These are phyloP conservation scores for Hybognathus amarus DNA, from an alignment of 2,797 vertebrate species.

Conservation along the genomic window DNA sequence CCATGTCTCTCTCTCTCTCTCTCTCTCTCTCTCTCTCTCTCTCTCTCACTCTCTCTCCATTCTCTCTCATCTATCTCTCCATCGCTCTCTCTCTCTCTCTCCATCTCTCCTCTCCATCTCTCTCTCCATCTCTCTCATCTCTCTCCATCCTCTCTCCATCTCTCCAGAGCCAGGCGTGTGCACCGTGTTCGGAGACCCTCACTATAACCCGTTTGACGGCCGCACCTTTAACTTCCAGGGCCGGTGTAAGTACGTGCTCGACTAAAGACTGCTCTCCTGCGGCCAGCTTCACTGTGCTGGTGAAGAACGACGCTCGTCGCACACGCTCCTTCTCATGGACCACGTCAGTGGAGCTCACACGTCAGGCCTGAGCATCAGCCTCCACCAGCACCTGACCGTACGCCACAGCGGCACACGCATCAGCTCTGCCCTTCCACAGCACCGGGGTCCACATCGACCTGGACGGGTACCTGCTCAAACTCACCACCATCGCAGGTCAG, in stretches of 20 bases:
- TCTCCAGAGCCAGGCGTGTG: constrained; percentile 92
- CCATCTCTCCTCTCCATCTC: too few species aligned
- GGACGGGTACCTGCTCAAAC: constrained; percentile 95
- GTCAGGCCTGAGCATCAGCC: constrained; percentile 82
- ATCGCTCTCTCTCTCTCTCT: too few species aligned
- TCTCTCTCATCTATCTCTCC: too few species aligned
- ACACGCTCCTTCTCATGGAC: constrained; percentile 98
- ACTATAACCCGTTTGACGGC: constrained; percentile 99
- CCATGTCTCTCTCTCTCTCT: too few species aligned
- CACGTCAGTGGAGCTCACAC: constrained; percentile 92
- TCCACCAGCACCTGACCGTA: constrained; percentile 95
- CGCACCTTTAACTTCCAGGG: constrained; percentile 99
- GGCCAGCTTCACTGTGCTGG: constrained; percentile 91
- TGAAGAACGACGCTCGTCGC: constrained; percentile 93
- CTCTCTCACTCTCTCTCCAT: too few species aligned
- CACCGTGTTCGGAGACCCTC: constrained; percentile 97
- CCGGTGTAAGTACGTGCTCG: constrained; percentile 96
- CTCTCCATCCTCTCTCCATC: too few species aligned
- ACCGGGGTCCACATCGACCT: constrained; percentile 90
- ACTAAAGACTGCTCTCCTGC: constrained; percentile 90
- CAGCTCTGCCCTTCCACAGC: constrained; percentile 89
- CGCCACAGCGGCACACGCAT: constrained; percentile 92
- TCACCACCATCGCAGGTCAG: constrained; percentile 91
- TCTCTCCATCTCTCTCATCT: not conserved
- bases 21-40: too few species aligned